These are phyloP conservation scores for Karalla daura DNA, from an alignment of 2,797 vertebrate species.

Conservation along the genomic window DNA sequence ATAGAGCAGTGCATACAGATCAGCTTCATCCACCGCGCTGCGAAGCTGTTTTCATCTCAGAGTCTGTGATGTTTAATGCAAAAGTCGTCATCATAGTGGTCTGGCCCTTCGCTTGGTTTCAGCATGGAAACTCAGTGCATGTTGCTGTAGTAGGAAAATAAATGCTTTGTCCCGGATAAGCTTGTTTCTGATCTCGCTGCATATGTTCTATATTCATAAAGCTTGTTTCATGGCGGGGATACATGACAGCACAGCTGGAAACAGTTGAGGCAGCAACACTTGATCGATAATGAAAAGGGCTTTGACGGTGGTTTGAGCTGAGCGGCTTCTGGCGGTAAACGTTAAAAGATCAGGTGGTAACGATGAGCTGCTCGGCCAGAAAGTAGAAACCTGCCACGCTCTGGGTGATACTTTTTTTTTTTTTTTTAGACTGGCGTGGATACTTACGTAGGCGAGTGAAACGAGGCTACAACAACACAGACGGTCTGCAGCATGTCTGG, in stretches of 20 bases:
- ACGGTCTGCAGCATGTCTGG: slow-evolving; percentile 32
- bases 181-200: slow-evolving; percentile 58
- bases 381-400: slow-evolving; percentile 15
- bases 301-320: slow-evolving; percentile 17
- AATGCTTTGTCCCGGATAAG: slow-evolving; percentile 65
- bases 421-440: slow-evolving; percentile 29
- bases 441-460: slow-evolving; percentile 35
- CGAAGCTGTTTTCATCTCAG: slow-evolving; percentile 35
- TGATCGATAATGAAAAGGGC: slow-evolving; percentile 31
- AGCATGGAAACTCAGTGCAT: slow-evolving; percentile 69
- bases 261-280: slow-evolving; percentile 47
- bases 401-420: slow-evolving; percentile 12
- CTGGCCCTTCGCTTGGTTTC: slow-evolving; percentile 71
- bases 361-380: background rate
- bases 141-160: slow-evolving; percentile 75
- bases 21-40: slow-evolving; percentile 29
- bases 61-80: slow-evolving; percentile 42
- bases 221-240: slow-evolving; percentile 63
- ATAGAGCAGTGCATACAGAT: slow-evolving; percentile 57
- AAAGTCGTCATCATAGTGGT: slow-evolving; percentile 51
- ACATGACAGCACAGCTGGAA: slow-evolving; percentile 42
- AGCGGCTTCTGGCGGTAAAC: slow-evolving; percentile 20
- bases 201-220: slow-evolving; percentile 71
- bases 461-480: slow-evolving; percentile 44
- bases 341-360: slow-evolving; percentile 11